Percentiles rank a stretch among this genome's conserved stretches.
Evolutionary conservation across 2,888 invertebrate species (phyloP).

Genomic region (Agonum fuliginosum): DNA sequence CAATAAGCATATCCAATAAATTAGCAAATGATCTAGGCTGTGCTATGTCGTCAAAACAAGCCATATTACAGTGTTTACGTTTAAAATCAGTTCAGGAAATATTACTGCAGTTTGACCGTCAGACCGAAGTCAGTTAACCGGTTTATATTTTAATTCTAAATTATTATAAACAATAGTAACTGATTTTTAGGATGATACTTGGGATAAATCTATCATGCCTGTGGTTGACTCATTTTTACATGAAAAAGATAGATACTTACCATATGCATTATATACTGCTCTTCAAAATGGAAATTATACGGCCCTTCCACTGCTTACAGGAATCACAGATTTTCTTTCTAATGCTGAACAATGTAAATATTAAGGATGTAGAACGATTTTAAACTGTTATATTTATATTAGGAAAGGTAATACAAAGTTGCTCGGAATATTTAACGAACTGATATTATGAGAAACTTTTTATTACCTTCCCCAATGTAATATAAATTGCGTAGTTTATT

Average conservation of each 20-base stretch:
- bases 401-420: no score
- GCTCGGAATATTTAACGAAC: no score
- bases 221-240: conserved; percentile 79
- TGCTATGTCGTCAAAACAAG: conserved; percentile 72
- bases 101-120: conserved; percentile 76
- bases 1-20: conserved; percentile 75
- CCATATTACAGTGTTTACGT: conserved; percentile 78
- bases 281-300: conserved; percentile 75
- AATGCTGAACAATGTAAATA: conserved; percentile 66
- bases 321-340: conserved; percentile 77
- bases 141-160: not conserved
- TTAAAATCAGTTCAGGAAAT: conserved; percentile 78
- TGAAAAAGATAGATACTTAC: conserved; percentile 78
- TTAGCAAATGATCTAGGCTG: conserved; percentile 77
- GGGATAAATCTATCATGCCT: conserved; percentile 75
- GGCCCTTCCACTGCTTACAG: conserved; percentile 81
- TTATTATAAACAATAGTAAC: not conserved
- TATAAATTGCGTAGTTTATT: not conserved
- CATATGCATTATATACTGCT: conserved; percentile 74
- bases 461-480: no score
- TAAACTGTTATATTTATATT: not conserved
- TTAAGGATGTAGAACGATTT: not conserved
- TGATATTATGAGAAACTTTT: no score
- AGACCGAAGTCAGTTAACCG: conserved; percentile 71
- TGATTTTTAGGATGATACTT: conserved; percentile 49